phyloP scores from a whole-genome alignment of 1,140 invertebrate genomes.

The Cryptotermes secundus region DNA sequence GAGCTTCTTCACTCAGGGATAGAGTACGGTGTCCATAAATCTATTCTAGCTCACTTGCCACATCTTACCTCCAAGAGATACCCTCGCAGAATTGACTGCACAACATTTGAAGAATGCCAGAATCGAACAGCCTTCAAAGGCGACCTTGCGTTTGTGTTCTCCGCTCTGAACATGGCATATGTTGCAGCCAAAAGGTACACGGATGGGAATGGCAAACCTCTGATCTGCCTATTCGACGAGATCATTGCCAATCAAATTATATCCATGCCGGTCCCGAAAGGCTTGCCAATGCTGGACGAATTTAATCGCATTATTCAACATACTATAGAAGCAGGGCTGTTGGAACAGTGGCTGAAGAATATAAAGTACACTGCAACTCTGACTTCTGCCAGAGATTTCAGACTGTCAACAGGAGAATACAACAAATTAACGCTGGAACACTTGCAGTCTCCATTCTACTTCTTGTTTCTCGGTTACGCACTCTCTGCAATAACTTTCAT shows the following conservation, averaged over 20 bases:
- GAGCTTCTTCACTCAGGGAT: background rate
- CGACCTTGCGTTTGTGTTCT: background rate
- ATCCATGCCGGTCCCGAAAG: background rate
- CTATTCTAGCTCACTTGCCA: background rate
- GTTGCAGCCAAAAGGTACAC: background rate
- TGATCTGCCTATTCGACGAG: background rate
- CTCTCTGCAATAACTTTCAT: background rate
- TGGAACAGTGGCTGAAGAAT: background rate
- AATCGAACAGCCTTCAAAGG: background rate
- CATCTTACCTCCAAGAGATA: background rate
- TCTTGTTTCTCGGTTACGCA: background rate
- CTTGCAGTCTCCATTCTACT: background rate
- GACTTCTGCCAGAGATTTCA: background rate
- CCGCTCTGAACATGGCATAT: background rate
- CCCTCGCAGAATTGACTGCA: background rate
- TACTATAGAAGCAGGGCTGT: background rate
- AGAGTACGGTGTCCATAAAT: background rate
- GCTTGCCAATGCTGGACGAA: background rate
- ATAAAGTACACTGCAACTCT: background rate
- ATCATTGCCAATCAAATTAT: background rate
- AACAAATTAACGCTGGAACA: background rate
- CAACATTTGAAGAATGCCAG: background rate
- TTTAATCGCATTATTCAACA: background rate
- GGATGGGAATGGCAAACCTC: background rate
- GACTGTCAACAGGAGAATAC: background rate